phyloP scores from a whole-genome alignment of 2,113 vertebrate genomes.

The Philantomba maxwellii region DNA sequence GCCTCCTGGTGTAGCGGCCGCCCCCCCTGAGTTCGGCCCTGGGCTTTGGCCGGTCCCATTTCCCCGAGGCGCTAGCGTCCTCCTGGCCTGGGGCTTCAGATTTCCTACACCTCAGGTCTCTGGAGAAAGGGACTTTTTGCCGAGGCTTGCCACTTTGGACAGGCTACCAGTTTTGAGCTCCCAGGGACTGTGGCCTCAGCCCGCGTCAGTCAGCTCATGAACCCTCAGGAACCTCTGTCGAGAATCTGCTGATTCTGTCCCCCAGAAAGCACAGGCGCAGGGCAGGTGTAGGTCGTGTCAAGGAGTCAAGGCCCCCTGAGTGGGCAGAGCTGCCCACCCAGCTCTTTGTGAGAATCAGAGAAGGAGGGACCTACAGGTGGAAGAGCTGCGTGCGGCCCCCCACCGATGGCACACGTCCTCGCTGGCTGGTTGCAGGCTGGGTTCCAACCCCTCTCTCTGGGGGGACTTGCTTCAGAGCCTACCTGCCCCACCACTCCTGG shows the following conservation, averaged over 20 bases:
- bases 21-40: accelerated
- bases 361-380: background rate
- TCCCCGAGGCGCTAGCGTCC: background rate
- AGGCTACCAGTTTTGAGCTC: background rate
- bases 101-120: background rate
- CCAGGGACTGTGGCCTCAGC: background rate
- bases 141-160: background rate
- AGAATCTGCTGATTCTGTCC: background rate
- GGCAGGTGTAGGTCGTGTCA: background rate
- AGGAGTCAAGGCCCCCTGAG: background rate
- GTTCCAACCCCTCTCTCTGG: background rate
- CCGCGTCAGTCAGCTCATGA: background rate
- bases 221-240: background rate
- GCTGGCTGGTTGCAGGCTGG: background rate
- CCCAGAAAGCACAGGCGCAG: accelerated
- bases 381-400: no score
- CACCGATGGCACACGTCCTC: accelerated
- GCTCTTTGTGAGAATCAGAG: background rate
- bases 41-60: background rate
- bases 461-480: background rate
- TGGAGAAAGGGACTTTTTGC: background rate
- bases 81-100: background rate
- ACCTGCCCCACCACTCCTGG: background rate
- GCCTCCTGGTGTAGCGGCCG: background rate
- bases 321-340: accelerated